Conservation (phyloP, 2,113 vertebrate species). For the Syrmaticus mikado region DNA sequence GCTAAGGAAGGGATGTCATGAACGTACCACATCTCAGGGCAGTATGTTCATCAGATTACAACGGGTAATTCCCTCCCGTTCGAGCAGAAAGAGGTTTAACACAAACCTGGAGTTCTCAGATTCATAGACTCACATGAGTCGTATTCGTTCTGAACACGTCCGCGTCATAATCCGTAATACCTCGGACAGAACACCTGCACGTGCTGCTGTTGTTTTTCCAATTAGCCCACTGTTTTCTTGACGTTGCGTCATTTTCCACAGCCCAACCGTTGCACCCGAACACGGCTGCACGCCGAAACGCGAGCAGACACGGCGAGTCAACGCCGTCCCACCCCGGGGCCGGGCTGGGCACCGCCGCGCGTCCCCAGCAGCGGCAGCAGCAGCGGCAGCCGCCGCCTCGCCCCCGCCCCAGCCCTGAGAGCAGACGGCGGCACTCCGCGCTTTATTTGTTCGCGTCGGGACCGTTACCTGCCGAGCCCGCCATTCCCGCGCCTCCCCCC, state of each 20-base stretch:
- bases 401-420: too few species aligned
- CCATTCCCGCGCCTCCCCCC: neutral
- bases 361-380: neutral
- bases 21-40: neutral
- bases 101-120: neutral
- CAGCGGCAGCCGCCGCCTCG: too few species aligned
- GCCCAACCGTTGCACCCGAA: neutral
- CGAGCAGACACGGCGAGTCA: too few species aligned
- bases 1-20: neutral
- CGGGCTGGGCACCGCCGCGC: too few species aligned
- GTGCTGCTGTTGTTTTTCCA: neutral
- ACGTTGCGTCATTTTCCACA: accelerated
- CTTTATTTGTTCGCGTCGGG: too few species aligned
- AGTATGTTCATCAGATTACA: neutral
- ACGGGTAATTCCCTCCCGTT: neutral
- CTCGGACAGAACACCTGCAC: accelerated
- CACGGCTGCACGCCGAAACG: neutral
- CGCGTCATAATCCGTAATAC: accelerated
- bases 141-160: neutral
- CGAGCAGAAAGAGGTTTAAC: neutral
- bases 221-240: neutral
- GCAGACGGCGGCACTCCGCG: too few species aligned
- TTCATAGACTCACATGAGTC: too few species aligned
- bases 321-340: too few species aligned
- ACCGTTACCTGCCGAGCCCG: neutral